Conservation (phyloP, 2,797 vertebrate species). For the Pyrocephalus nanus region DNA sequence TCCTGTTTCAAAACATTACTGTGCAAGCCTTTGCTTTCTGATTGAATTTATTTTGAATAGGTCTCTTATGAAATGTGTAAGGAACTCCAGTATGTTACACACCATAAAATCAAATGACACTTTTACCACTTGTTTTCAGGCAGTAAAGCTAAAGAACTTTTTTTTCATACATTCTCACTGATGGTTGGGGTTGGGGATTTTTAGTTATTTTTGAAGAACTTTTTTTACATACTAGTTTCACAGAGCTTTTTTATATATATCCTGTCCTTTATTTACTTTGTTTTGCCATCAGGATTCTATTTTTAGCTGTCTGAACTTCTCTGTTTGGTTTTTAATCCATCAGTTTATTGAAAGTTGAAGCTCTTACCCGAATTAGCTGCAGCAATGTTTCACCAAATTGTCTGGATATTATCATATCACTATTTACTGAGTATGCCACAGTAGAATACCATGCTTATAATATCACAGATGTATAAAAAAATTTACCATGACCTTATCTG, state of each 20-base stretch:
- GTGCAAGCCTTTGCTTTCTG: slow-evolving; percentile 4
- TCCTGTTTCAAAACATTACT: slow-evolving; percentile 25
- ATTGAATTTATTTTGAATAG: not conserved
- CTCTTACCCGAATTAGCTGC: not conserved
- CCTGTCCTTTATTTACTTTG: not conserved
- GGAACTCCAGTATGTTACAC: not conserved
- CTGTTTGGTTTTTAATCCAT: not conserved
- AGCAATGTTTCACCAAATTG: not conserved
- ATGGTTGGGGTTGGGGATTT: not conserved
- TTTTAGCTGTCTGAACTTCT: slow-evolving; percentile 5
- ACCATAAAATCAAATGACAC: not conserved
- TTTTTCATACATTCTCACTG: not conserved
- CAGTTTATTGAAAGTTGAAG: not conserved
- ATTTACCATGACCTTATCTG: not conserved
- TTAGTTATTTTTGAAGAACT: not conserved
- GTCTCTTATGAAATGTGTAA: not conserved
- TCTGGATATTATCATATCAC: not conserved
- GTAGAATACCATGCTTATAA: not conserved
- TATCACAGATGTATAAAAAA: not conserved
- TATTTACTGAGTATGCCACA: not conserved
- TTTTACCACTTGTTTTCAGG: slow-evolving; percentile 7
- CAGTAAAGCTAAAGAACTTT: slow-evolving; percentile 4
- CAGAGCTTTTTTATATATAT: not conserved
- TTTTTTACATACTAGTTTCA: not conserved
- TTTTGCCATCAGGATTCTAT: not conserved